Evolutionary conservation across 2,113 vertebrate species (phyloP), one percentile per base, ranked within the genome.

Genomic region (Verasper variegatus): DNA sequence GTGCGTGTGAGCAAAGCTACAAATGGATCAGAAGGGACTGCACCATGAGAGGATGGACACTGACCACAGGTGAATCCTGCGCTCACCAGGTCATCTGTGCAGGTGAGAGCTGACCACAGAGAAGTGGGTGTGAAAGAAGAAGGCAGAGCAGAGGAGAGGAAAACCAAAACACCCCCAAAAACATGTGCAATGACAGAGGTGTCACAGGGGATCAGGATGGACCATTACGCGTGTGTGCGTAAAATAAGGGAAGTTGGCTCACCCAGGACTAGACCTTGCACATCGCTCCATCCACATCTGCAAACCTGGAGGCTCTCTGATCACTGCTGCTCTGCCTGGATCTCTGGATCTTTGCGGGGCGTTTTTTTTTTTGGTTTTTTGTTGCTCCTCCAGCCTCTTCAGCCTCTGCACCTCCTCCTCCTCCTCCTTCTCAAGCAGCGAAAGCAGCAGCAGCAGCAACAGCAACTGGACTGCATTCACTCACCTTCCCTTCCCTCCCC

Each of bases 231-330:
- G 31, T 74, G 56, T 37, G 62, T 45, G 68, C 58, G 68, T 21
- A 11, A 31, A 76, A 76, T 40, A 78, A 23, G 60, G 12, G 60
- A 74, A 85, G 84, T 79, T 71, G 60, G 81, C 94, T 95, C 88
- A 95, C 94, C 93, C 87, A 87, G 89, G 87, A 85, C 73, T 80
- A 62, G 80, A 92, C 90, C 82, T 88, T 85, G 76, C 83, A 42
- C 80, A 58, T 55, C 21, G 59, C 58, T 80, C 55, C 84, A 23
- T 90, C 85, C 77, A 85, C 93, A 93, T 93, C 84, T 80, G 88
- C 71, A 73, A 72, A 71, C 71, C 77, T 68, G 71, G 61, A 55
- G 81, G 45, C 74, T 74, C 51, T 76, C 58, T 45, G 68, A 51
- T 86, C 74, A 66, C 85, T 86, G 78, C 75, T 63, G 62, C 67